Percentiles rank a stretch among this genome's conserved stretches.
These are phyloP conservation scores for Pachyramphus minor DNA, from an alignment of 2,113 vertebrate genomes.

Conservation along the genomic window DNA sequence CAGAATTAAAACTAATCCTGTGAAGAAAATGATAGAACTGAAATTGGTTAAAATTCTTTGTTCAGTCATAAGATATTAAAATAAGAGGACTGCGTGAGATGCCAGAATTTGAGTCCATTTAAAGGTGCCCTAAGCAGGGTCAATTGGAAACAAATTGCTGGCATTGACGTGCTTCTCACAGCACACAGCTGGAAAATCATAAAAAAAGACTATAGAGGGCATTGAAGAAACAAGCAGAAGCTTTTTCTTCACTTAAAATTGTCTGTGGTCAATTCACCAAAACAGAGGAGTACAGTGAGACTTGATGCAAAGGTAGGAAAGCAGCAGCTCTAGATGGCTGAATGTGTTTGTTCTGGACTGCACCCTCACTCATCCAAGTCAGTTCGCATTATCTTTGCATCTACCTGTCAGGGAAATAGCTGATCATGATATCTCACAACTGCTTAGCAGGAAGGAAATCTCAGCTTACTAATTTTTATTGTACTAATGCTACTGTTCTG, in stretches of 20 bases:
- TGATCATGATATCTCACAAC: neutral
- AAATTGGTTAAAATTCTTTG: neutral
- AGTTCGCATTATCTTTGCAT: neutral
- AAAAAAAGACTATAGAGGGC: neutral
- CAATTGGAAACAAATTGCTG: neutral
- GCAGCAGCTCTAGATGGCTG: neutral
- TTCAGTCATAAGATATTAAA: neutral
- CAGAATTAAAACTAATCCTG: neutral
- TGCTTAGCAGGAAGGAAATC: neutral
- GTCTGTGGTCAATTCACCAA: neutral
- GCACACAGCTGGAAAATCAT: neutral
- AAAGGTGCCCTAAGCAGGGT: neutral
- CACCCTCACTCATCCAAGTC: neutral
- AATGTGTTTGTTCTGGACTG: neutral
- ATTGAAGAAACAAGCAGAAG: neutral
- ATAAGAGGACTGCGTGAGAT: neutral
- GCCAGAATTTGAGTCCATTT: neutral
- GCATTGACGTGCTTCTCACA: neutral
- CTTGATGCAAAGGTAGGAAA: neutral
- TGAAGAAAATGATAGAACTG: neutral
- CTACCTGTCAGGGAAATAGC: neutral
- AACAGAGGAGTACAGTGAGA: neutral
- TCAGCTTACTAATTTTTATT: constrained; percentile 15
- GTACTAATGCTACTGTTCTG: neutral
- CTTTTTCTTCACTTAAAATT: neutral